Evolutionary conservation across 2,888 invertebrate species (phyloP).

Genomic region (Aplocera efformata): DNA sequence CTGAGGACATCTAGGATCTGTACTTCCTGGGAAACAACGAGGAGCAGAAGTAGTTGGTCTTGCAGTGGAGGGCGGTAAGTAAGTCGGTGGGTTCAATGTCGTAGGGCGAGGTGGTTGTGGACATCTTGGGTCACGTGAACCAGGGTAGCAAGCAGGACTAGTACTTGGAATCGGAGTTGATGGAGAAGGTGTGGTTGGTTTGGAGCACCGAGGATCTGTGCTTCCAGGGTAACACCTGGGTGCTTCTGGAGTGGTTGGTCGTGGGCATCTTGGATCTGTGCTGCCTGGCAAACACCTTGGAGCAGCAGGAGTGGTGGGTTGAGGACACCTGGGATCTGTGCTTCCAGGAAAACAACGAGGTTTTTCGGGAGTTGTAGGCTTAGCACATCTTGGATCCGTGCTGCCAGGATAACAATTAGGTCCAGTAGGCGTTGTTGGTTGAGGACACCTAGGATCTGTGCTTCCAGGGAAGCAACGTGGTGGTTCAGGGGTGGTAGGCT

Average conservation of each 20-base stretch:
- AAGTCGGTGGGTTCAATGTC: constrained; percentile 40
- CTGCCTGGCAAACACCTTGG: constrained; percentile 33
- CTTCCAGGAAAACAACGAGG: constrained; percentile 48
- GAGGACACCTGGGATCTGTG: constrained; percentile 47
- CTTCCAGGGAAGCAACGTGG: constrained; percentile 32
- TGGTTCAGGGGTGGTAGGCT: constrained; percentile 40
- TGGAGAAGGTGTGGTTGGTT: constrained; percentile 41
- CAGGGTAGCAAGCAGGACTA: constrained; percentile 37
- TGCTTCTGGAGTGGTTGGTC: constrained; percentile 28
- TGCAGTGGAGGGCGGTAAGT: constrained; percentile 34
- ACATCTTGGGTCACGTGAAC: constrained; percentile 33
- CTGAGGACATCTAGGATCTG: constrained; percentile 22
- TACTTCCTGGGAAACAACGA: constrained; percentile 35
- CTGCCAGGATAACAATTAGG: constrained; percentile 35
- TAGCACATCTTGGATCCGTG: constrained; percentile 35
- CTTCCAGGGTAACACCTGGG: constrained; percentile 36
- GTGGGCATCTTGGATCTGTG: constrained; percentile 37
- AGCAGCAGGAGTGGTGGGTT: constrained; percentile 29
- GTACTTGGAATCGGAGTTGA: constrained; percentile 18
- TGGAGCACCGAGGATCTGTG: constrained; percentile 38
- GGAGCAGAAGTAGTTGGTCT: constrained; percentile 13
- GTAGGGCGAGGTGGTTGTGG: constrained; percentile 45
- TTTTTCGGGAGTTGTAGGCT: constrained; percentile 37
- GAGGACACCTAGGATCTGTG: constrained; percentile 28
- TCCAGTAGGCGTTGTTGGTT: constrained; percentile 22